Evolutionary conservation across 2,797 vertebrate genomes (phyloP).

Genomic region (Crenichthys baileyi): DNA sequence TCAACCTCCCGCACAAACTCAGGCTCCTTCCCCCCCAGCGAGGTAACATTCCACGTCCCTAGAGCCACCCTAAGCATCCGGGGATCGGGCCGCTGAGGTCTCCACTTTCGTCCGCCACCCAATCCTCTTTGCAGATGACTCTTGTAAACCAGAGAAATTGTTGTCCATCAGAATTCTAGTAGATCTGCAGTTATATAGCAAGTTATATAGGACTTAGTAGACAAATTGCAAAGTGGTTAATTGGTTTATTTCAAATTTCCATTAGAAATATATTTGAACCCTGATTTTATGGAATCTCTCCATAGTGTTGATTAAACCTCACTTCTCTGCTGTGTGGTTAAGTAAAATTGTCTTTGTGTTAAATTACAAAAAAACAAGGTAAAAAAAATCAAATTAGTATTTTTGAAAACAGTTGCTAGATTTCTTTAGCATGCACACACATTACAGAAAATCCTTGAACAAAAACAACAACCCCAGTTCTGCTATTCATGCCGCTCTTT

Average conservation of each 20-base stretch:
- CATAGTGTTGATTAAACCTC: background rate
- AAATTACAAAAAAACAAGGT: background rate
- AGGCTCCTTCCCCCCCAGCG: no score
- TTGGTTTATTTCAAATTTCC: background rate
- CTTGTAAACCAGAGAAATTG: background rate
- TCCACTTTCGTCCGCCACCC: no score
- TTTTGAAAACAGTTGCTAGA: no score
- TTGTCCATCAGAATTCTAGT: background rate
- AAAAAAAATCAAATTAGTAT: background rate
- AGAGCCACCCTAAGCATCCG: no score
- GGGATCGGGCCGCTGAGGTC: no score
- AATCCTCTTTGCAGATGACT: no score
- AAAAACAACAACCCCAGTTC: background rate
- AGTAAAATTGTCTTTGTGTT: background rate
- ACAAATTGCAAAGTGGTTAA: background rate
- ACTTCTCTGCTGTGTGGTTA: background rate
- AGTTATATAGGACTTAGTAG: background rate
- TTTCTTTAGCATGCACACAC: background rate
- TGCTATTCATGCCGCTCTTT: background rate
- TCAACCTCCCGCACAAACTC: no score
- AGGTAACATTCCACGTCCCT: no score
- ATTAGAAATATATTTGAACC: background rate
- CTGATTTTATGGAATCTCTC: background rate
- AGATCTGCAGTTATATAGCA: background rate
- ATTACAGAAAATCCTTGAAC: background rate